phyloP scores from a whole-genome alignment of 2,113 vertebrate genomes.

The Physeter macrocephalus region DNA sequence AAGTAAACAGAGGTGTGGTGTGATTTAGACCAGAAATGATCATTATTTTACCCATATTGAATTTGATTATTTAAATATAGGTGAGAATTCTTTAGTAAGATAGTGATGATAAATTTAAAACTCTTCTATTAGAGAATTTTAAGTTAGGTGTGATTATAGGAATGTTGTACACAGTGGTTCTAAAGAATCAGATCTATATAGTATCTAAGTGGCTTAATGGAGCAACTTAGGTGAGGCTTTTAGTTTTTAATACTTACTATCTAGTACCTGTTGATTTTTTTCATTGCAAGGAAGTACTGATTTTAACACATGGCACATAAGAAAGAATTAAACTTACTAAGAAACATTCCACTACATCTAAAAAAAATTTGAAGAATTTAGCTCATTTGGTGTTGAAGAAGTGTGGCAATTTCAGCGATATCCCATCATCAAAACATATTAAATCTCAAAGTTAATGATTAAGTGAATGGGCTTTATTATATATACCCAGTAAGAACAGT shows the following conservation, averaged over 20 bases:
- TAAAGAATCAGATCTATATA: background rate
- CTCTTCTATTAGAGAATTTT: background rate
- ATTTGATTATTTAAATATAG: constrained; percentile 1
- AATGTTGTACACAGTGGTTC: background rate
- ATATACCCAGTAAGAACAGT: background rate
- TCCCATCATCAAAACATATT: background rate
- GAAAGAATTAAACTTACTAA: background rate
- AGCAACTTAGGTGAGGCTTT: background rate
- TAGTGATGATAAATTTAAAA: background rate
- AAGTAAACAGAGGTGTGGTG: background rate
- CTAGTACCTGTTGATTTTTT: background rate
- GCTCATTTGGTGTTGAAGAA: background rate
- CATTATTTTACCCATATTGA: background rate
- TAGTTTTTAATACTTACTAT: background rate
- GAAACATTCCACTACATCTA: background rate
- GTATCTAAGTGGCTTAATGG: background rate
- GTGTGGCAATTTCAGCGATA: background rate
- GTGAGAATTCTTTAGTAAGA: background rate
- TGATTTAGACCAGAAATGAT: background rate
- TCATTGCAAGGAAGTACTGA: background rate
- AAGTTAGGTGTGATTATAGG: background rate
- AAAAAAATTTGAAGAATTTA: background rate
- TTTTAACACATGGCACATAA: background rate
- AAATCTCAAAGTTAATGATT: background rate
- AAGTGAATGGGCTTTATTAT: background rate